Conservation (phyloP, 1,140 invertebrate genomes). For the Leptopilina boulardi region DNA sequence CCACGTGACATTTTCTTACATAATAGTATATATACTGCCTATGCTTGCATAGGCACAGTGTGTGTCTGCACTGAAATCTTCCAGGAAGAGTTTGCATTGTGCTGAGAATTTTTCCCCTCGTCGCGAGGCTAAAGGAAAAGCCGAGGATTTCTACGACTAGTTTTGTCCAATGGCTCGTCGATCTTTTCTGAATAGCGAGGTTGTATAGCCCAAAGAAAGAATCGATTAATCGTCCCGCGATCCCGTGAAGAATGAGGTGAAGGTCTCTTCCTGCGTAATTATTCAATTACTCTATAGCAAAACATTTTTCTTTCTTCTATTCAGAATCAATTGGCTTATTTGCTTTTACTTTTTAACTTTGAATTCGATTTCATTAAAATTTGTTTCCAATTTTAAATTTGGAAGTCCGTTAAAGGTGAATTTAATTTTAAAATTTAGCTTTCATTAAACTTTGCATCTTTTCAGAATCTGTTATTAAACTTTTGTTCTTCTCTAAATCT, state of each 20-base stretch:
- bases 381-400: too few relatives aligned
- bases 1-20: constrained; percentile 60
- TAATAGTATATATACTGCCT: constrained; percentile 45
- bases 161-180: background rate
- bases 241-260: background rate
- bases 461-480: too few relatives aligned
- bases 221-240: constrained; percentile 6
- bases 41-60: constrained; percentile 57
- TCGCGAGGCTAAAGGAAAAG: background rate
- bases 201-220: constrained; percentile 17
- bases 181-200: constrained; percentile 16
- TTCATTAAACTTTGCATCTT: too few relatives aligned
- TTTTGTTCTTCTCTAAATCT: too few relatives aligned
- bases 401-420: too few relatives aligned
- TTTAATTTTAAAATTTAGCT: too few relatives aligned
- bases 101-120: constrained; percentile 53
- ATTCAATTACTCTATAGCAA: background rate
- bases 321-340: background rate
- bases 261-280: constrained; percentile 2
- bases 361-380: too few relatives aligned
- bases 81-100: constrained; percentile 63
- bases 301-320: background rate
- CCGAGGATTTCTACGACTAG: constrained; percentile 6
- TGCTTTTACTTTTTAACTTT: too few relatives aligned
- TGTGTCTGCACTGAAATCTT: constrained; percentile 54